phyloP scores from a whole-genome alignment of 2,888 invertebrate species.

The Crioceris asparagi region DNA sequence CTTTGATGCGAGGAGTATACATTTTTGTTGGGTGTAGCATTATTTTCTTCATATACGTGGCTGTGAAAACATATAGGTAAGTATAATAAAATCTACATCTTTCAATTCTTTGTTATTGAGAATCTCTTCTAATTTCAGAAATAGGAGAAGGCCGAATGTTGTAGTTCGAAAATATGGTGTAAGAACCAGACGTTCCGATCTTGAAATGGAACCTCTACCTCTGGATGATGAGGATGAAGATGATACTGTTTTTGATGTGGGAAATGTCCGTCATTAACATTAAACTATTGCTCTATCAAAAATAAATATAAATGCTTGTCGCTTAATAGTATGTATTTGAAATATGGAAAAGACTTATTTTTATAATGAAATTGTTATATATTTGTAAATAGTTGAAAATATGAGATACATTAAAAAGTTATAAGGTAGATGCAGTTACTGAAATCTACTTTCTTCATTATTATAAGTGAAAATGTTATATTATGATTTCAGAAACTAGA shows the following conservation, averaged over 20 bases:
- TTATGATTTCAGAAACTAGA: neutral
- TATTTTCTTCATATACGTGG: conserved; percentile 26
- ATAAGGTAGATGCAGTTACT: neutral
- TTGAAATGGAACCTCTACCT: conserved; percentile 38
- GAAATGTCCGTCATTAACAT: conserved; percentile 9
- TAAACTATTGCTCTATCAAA: too few relatives aligned
- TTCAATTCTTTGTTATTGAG: neutral
- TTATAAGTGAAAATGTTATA: neutral
- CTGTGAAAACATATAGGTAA: conserved; percentile 26
- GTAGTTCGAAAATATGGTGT: conserved; percentile 36
- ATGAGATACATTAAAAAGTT: too few relatives aligned
- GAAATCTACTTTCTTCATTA: neutral
- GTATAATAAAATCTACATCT: conserved; percentile 1
- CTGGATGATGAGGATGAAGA: conserved; percentile 36
- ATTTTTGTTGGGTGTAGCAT: conserved; percentile 23
- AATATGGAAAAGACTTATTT: too few relatives aligned
- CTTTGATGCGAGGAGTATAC: conserved; percentile 22
- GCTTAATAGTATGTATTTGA: too few relatives aligned
- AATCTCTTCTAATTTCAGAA: conserved; percentile 13
- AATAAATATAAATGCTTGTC: too few relatives aligned
- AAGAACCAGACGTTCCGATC: conserved; percentile 31
- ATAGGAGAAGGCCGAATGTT: conserved; percentile 16
- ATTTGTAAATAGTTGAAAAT: too few relatives aligned
- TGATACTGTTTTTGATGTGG: conserved; percentile 35
- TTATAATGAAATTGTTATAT: too few relatives aligned